Evolutionary conservation across 2,113 vertebrate species (phyloP), one percentile per base, ranked within the genome.

Genomic region (Vulpes vulpes): DNA sequence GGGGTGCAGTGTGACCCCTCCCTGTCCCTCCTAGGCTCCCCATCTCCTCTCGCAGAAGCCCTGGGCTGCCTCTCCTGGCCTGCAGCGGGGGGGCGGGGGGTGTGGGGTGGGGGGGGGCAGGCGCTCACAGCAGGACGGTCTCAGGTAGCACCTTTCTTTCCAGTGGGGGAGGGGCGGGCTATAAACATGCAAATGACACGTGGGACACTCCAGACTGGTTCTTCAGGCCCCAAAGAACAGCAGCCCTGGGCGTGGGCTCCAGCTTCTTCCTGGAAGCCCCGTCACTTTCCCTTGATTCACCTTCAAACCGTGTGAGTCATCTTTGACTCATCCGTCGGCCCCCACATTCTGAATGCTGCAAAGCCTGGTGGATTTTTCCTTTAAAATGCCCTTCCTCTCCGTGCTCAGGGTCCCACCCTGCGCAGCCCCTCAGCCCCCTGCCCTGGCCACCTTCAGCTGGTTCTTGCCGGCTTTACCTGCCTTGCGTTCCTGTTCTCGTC

Each of bases 251-350:
- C 16, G 0, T 6, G 55, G 23, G 5, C 17, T n/a, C 11, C 8
- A 76, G 22, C 32, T 30, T 9, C 38, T 92, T 90, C 25, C 73
- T 7, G 0, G 27, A 49, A 82, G 27, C 2, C 0, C 74, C 30
- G 32, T 15, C 65, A 1, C 20, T 62, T 80, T 55, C n/a, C 86
- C n/a, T 53, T 78, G 87, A 89, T n/a, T 87, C 79, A 95, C 65
- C 62, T 79, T 62, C 74, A 93, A 55, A 51, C 76, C 80, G 85
- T 19, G 51, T 81, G 53, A 87, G 84, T 81, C 91, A 51, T n/a
- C 92, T 82, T n/a, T 27, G 64, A 74, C 79, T 79, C 82, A 19
- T 17, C 57, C 57, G 5, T 87, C 25, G 9, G 23, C 67, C 55
- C 55, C 78, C 91, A 16, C 15, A 0, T 27, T 74, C 85, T 53